These are phyloP conservation scores for Opisthocomus hoazin DNA, from an alignment of 2,113 vertebrate genomes.

Conservation along the genomic window DNA sequence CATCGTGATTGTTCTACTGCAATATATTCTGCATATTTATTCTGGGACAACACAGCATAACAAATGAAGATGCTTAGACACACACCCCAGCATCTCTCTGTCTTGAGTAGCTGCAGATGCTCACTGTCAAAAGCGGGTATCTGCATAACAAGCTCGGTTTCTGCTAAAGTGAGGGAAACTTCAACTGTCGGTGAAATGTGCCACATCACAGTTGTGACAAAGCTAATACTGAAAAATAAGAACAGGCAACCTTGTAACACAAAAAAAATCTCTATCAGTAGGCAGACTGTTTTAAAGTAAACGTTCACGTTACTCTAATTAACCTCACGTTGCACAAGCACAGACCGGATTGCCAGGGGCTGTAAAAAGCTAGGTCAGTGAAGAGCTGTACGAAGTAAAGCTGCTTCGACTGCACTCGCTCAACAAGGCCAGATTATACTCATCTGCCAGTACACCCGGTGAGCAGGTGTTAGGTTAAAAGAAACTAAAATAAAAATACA, in stretches of 20 bases:
- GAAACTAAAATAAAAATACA: background rate
- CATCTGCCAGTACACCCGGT: background rate
- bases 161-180: background rate
- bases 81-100: background rate
- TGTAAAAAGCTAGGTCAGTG: background rate
- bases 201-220: background rate
- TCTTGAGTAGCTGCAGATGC: slow-evolving; percentile 31
- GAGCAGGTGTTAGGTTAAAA: background rate
- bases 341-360: background rate
- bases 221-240: background rate
- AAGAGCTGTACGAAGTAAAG: background rate
- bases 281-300: background rate
- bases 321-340: background rate
- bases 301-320: background rate
- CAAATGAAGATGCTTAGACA: background rate
- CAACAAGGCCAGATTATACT: background rate
- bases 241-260: background rate
- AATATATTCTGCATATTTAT: background rate
- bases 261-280: background rate
- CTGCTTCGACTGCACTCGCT: background rate
- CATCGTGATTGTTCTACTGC: background rate
- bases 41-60: background rate
- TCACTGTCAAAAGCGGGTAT: background rate
- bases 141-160: background rate
- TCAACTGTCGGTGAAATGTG: background rate